phyloP scores from a whole-genome alignment of 2,113 vertebrate genomes.

The Oncorhynchus gorbuscha region DNA sequence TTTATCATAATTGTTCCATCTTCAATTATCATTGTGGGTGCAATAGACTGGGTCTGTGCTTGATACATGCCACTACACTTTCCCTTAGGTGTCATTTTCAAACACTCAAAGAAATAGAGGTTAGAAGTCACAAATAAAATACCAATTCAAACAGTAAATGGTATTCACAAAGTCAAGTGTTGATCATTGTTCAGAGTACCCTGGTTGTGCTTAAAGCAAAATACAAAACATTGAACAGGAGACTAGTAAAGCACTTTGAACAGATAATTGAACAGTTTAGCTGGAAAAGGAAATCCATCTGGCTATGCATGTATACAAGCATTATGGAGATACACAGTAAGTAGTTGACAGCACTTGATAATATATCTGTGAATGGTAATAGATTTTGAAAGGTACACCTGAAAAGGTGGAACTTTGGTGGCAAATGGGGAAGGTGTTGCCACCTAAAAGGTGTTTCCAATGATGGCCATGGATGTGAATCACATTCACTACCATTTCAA shows the following conservation, averaged over 20 bases:
- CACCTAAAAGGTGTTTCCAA: background rate
- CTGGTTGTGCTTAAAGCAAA: background rate
- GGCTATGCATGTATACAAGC: conserved; percentile 20
- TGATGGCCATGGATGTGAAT: conserved; percentile 10
- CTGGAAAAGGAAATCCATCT: background rate
- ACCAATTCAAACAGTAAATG: conserved; percentile 48
- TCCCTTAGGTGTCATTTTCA: conserved; percentile 9
- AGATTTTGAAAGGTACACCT: background rate
- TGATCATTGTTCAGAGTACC: conserved; percentile 13
- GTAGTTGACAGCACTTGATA: conserved; percentile 20
- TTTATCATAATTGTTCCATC: background rate
- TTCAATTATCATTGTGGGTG: conserved; percentile 7
- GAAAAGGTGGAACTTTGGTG: background rate
- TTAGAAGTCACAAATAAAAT: conserved; percentile 40
- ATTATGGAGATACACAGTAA: conserved; percentile 24
- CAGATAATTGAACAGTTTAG: background rate
- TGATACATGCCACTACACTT: conserved; percentile 4
- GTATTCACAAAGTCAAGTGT: conserved; percentile 33
- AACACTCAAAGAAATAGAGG: conserved; percentile 27
- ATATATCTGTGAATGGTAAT: conserved; percentile 14
- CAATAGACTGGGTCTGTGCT: conserved; percentile 16
- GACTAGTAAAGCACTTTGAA: background rate
- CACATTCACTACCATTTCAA: conserved; percentile 51
- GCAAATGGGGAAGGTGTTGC: background rate
- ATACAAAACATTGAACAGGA: conserved; percentile 15